These are phyloP conservation scores for Mugil cephalus DNA, from an alignment of 2,113 vertebrate genomes.

Conservation along the genomic window DNA sequence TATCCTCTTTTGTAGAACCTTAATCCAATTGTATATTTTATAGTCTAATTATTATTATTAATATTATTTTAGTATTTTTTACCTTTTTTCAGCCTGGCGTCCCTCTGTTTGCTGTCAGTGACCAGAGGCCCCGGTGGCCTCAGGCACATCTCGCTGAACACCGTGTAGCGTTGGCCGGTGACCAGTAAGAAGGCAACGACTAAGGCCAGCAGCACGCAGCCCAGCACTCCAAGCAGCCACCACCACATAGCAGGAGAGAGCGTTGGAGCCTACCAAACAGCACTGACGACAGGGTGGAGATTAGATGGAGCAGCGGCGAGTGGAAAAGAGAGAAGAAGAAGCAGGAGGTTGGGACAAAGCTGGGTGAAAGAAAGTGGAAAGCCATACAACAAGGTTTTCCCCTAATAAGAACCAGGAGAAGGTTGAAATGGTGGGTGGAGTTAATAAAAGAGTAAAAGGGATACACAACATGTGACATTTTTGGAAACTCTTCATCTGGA, in stretches of 20 bases:
- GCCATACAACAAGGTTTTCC: not conserved
- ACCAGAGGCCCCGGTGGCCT: conserved; percentile 73
- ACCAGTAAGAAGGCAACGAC: conserved; percentile 37
- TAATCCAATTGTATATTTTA: no score
- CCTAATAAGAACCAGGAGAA: not conserved
- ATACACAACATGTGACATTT: conserved; percentile 39
- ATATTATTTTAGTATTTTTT: no score
- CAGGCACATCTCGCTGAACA: conserved; percentile 75
- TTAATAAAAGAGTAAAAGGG: not conserved
- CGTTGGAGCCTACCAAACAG: not conserved
- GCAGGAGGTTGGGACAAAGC: no score
- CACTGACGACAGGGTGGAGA: not conserved
- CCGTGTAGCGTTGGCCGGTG: conserved; percentile 46
- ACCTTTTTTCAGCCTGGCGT: conserved; percentile 85
- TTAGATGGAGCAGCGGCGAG: not conserved
- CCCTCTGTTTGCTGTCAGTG: conserved; percentile 69
- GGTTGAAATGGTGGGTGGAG: conserved; percentile 3
- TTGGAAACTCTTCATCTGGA: not conserved
- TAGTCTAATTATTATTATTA: no score
- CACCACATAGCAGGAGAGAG: conserved; percentile 60
- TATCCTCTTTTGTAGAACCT: no score
- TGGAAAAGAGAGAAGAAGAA: not conserved
- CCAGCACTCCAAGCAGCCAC: conserved; percentile 50
- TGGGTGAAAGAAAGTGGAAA: not conserved
- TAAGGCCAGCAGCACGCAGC: conserved; percentile 32